Evolutionary conservation across 2,888 invertebrate species (phyloP), one percentile per base, ranked within the genome.

Genomic region (Camponotus fellah): DNA sequence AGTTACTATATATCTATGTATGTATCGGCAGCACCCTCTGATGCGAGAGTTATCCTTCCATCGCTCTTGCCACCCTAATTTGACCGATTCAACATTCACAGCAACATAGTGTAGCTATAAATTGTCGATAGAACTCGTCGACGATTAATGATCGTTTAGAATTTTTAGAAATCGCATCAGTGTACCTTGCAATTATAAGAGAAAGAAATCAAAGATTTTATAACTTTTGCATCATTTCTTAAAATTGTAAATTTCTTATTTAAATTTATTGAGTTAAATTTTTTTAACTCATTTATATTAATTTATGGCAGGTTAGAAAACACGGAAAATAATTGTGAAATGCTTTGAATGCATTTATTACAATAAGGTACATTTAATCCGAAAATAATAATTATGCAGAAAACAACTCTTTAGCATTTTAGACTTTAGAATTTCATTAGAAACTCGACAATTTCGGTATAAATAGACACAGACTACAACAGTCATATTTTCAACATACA

Each of bases 1-100:
- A 46, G 43, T 0, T 14, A 26, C 26, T 26, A 26, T 26, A 26
- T 26, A 26, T 26, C 26, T 26, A 26, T 53, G 49, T n/a, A 0
- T 53, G 49, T 85, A 75, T 77, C 88, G 82, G 49, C 80, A 72
- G 85, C 82, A 84, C 86, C 87, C 86, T 83, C 85, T 86, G 86
- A 60, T 72, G 68, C 49, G 26, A 56, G 34, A 88, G 85, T 83
- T 79, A 85, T 53, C 86, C 85, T 58, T 66, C 68, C 60, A 68
- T 65, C 40, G 32, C 75, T 43, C 32, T 76, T 43, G 40, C 60
- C 62, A 75, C 83, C 81, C 69, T 82, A 83, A 87, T 83, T 87
- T 76, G 37, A 26, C 12, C 46, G 40, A 37, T 76, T 79, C 58
- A 32, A 53, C 60, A 62, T 71, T 58, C 69, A 37, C 21, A n/a